Conservation (phyloP, 2,113 vertebrate species). For the Chroicocephalus ridibundus region DNA sequence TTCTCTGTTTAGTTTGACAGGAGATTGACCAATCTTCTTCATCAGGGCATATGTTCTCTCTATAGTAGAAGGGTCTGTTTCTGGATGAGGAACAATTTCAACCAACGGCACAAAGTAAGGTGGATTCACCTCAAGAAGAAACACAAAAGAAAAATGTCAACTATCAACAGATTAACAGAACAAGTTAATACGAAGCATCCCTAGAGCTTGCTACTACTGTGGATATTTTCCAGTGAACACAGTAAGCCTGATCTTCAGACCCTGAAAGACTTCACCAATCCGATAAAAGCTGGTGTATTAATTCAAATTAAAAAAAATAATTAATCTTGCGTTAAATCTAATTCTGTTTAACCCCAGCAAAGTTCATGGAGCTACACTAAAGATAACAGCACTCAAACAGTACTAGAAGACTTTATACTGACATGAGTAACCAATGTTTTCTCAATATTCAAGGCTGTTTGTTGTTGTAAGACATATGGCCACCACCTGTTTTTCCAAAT, state of each 20-base stretch:
- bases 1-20: conserved; percentile 86
- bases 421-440: neutral
- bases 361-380: neutral
- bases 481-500: neutral
- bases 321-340: neutral
- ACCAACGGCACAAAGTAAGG: conserved; percentile 92
- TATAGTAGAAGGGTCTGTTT: conserved; percentile 79
- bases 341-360: neutral
- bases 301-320: neutral
- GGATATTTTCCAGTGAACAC: neutral
- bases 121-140: conserved; percentile 87
- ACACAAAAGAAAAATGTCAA: neutral
- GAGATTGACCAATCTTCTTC: conserved; percentile 88
- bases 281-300: neutral
- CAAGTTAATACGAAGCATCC: neutral
- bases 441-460: neutral
- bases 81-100: conserved; percentile 94
- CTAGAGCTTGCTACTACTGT: neutral
- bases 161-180: neutral
- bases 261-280: neutral
- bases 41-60: conserved; percentile 84
- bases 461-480: neutral
- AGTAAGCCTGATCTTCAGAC: neutral
- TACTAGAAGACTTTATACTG: neutral
- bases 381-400: neutral